A percentile compares a stretch with the other conserved stretches of the same genome.
phyloP scores from a whole-genome alignment of 92 coral and sea anemone species.

The Muricea muricata region DNA sequence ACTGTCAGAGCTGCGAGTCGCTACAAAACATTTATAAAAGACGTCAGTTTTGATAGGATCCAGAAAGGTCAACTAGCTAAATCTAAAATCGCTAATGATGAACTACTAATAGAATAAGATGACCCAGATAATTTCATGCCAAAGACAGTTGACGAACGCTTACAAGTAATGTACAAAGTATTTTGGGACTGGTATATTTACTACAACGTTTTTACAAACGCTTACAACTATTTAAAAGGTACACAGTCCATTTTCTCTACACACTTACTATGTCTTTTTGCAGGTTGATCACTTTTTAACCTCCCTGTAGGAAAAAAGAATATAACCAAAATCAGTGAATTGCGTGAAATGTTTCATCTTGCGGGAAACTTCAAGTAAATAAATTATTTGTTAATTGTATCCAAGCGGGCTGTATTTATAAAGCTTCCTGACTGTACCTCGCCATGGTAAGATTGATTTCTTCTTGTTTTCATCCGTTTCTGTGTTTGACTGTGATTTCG shows the following conservation, averaged over 20 bases:
- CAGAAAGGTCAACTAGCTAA: not conserved
- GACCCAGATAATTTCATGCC: no score
- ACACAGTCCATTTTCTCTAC: no score
- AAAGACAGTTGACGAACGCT: no score
- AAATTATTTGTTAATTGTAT: no score
- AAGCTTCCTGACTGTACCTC: no score
- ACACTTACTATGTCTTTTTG: conserved; percentile 23
- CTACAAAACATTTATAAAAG: conserved; percentile 30
- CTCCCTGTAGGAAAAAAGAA: conserved; percentile 9
- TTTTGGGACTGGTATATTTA: no score
- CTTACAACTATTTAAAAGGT: not conserved
- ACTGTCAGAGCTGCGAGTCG: conserved; percentile 84
- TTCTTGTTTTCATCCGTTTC: conserved; percentile 77
- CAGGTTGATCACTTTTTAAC: conserved; percentile 30
- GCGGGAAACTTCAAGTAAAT: no score
- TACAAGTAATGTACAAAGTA: no score
- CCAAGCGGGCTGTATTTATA: no score
- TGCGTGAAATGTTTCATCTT: no score
- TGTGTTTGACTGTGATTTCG: conserved; percentile 31
- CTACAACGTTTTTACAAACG: not conserved
- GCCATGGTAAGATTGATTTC: conserved; percentile 90
- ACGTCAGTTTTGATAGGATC: not conserved
- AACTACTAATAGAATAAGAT: no score
- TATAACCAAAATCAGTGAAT: not conserved
- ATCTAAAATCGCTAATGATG: no score